These are phyloP conservation scores for Therioaphis trifolii DNA, from an alignment of 2,888 invertebrate genomes.

Conservation along the genomic window DNA sequence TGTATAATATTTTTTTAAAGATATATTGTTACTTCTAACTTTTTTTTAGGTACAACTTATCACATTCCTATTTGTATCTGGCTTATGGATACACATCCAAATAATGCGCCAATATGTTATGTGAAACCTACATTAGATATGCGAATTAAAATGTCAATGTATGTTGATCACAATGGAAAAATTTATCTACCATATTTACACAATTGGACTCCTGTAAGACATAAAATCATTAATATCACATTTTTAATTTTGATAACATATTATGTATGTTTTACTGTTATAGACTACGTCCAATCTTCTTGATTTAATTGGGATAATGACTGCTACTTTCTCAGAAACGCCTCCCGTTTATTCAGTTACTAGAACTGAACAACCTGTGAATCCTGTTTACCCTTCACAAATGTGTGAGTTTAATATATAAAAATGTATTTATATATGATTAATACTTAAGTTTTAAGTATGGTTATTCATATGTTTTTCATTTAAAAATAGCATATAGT, in stretches of 20 bases:
- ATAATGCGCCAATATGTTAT: constrained; percentile 93
- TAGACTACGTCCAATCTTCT: constrained; percentile 85
- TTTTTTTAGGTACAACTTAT: constrained; percentile 77
- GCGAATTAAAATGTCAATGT: constrained; percentile 94
- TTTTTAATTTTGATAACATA: neutral
- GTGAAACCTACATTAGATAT: constrained; percentile 95
- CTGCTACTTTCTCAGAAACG: constrained; percentile 90
- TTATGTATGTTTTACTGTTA: constrained; percentile 64
- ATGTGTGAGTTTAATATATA: constrained; percentile 31
- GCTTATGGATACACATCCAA: constrained; percentile 97
- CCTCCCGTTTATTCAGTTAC: constrained; percentile 90
- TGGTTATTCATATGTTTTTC: neutral
- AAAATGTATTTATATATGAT: neutral
- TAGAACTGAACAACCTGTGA: constrained; percentile 42
- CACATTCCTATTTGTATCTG: constrained; percentile 97
- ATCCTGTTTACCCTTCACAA: constrained; percentile 51
- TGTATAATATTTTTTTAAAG: neutral
- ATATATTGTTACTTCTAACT: constrained; percentile 41
- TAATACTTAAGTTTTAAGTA: neutral
- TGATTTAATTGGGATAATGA: constrained; percentile 90
- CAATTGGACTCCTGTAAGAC: constrained; percentile 83
- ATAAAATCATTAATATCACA: constrained; percentile 52
- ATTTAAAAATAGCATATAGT: constrained; percentile 36
- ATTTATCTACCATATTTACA: constrained; percentile 96
- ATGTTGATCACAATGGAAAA: constrained; percentile 94